These are phyloP conservation scores for Myxocyprinus asiaticus DNA, from an alignment of 2,113 vertebrate species.

Conservation along the genomic window DNA sequence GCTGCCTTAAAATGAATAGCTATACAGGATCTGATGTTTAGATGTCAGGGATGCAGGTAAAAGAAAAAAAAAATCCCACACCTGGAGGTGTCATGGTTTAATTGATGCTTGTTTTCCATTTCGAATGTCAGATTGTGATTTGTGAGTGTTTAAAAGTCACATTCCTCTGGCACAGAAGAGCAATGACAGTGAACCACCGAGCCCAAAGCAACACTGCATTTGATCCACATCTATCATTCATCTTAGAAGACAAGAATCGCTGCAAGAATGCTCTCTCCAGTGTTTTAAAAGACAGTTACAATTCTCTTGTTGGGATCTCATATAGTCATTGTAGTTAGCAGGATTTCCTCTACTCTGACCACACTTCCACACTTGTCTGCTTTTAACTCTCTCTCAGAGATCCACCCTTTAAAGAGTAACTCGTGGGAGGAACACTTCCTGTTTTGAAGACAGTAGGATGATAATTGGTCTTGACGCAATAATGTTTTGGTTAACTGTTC, in stretches of 20 bases:
- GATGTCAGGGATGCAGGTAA: not conserved
- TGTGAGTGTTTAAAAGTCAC: not conserved
- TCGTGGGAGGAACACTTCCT: slow-evolving; percentile 67
- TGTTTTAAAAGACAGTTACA: not conserved
- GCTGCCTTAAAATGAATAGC: not conserved
- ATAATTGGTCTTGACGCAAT: slow-evolving; percentile 11
- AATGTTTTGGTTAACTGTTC: slow-evolving; percentile 5
- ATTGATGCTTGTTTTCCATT: slow-evolving; percentile 13
- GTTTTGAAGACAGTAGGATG: slow-evolving; percentile 66
- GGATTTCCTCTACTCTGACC: slow-evolving; percentile 58
- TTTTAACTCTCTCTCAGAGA: not conserved
- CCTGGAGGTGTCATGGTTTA: slow-evolving; percentile 10
- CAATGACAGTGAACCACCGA: not conserved
- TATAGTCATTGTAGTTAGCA: slow-evolving; percentile 42
- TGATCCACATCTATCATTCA: slow-evolving; percentile 46
- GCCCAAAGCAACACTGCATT: slow-evolving; percentile 2
- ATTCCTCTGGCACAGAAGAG: slow-evolving; percentile 18
- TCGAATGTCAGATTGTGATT: not conserved
- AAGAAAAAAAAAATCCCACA: not conserved
- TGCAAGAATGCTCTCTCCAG: not conserved
- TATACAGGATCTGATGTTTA: no score
- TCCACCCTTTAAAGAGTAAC: not conserved
- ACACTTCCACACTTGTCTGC: slow-evolving; percentile 1
- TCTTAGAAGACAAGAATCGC: slow-evolving; percentile 18
- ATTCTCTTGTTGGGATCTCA: no score